These are phyloP conservation scores for Apocheima hispidaria DNA, from an alignment of 2,888 invertebrate species.

Conservation along the genomic window DNA sequence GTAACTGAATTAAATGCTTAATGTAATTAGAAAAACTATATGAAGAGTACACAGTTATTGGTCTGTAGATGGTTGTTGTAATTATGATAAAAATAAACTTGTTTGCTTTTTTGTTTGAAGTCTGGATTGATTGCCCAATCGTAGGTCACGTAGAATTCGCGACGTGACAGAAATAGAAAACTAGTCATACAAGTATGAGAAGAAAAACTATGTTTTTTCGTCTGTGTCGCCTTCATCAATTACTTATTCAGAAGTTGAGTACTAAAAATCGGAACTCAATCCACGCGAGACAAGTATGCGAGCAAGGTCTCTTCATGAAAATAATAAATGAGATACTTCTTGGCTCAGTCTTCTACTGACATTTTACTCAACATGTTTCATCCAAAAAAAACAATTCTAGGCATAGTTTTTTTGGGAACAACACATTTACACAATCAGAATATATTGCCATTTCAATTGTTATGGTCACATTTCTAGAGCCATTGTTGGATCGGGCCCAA, in stretches of 20 bases:
- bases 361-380: conserved; percentile 17
- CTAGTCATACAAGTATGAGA: too few relatives aligned
- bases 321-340: conserved; percentile 32
- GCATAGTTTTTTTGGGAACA: conserved; percentile 6
- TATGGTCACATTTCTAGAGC: conserved; percentile 35
- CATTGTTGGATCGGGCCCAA: conserved; percentile 47
- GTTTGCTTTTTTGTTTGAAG: too few relatives aligned
- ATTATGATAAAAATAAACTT: too few relatives aligned
- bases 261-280: conserved; percentile 37
- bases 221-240: not conserved
- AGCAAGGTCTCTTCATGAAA: conserved; percentile 11
- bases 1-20: not conserved
- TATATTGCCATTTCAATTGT: conserved; percentile 32
- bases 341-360: conserved; percentile 35
- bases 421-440: conserved; percentile 26
- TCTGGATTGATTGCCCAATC: too few relatives aligned
- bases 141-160: too few relatives aligned
- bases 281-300: conserved; percentile 32
- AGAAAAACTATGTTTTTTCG: not conserved
- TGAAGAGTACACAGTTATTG: too few relatives aligned
- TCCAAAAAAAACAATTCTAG: conserved; percentile 11
- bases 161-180: too few relatives aligned
- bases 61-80: too few relatives aligned
- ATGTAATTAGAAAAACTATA: too few relatives aligned
- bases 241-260: not conserved